Percentiles rank a stretch among this genome's conserved stretches.
These are phyloP conservation scores for Bhutanitis thaidina DNA, from an alignment of 2,888 invertebrate genomes.

Conservation along the genomic window DNA sequence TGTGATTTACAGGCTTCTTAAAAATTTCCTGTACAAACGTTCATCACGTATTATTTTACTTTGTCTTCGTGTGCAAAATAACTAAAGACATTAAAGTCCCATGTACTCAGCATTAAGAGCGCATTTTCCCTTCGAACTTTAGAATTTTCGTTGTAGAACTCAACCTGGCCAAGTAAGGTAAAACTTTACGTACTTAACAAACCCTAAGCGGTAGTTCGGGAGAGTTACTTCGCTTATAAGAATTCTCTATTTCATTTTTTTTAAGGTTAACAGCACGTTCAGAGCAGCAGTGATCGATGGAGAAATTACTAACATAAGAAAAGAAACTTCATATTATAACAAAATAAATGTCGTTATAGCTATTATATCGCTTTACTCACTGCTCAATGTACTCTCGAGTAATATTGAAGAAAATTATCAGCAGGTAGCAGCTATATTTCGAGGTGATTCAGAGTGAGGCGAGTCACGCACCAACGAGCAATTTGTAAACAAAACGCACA, in stretches of 20 bases:
- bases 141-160: not conserved
- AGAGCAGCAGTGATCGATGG: too few relatives aligned
- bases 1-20: too few relatives aligned
- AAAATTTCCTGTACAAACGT: too few relatives aligned
- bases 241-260: too few relatives aligned
- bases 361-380: not conserved
- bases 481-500: constrained; percentile 76
- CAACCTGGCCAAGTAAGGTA: not conserved
- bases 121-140: not conserved
- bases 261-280: too few relatives aligned
- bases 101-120: not conserved
- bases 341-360: too few relatives aligned
- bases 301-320: too few relatives aligned
- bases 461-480: constrained; percentile 62
- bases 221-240: too few relatives aligned
- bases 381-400: constrained; percentile 7
- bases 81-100: not conserved
- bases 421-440: constrained; percentile 49
- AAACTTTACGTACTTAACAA: not conserved
- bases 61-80: too few relatives aligned
- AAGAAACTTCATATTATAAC: too few relatives aligned
- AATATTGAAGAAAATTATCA: constrained; percentile 49
- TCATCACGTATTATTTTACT: too few relatives aligned
- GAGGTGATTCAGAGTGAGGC: constrained; percentile 43
- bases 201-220: too few relatives aligned